Conservation (phyloP, 2,797 vertebrate species). For the Aphelocoma californica region DNA sequence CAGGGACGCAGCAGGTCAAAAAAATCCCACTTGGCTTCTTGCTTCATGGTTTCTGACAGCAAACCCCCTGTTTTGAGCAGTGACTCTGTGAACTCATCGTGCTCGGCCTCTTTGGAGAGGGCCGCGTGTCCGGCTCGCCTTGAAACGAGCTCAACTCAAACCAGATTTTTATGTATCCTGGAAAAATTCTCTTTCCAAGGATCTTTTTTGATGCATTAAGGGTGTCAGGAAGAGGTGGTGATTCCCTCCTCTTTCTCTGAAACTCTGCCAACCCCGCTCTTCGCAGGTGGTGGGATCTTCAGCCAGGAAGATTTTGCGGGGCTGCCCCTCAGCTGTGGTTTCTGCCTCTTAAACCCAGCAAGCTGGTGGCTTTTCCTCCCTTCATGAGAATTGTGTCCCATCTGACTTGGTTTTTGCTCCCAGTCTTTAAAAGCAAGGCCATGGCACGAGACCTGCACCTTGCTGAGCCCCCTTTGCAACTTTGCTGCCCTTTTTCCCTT, state of each 20-base stretch:
- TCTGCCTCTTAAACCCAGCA: background rate
- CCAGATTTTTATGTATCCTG: background rate
- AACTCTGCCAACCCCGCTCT: background rate
- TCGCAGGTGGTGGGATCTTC: background rate
- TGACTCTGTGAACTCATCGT: background rate
- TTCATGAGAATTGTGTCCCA: background rate
- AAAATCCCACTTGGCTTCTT: constrained; percentile 6
- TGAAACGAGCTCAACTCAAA: background rate
- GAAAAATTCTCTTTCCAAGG: background rate
- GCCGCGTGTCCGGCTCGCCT: background rate
- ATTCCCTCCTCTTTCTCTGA: background rate
- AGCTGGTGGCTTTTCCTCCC: background rate
- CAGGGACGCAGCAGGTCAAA: background rate
- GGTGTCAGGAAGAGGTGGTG: background rate
- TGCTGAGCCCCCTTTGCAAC: background rate
- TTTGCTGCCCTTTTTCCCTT: background rate
- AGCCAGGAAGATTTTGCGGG: rapidly evolving
- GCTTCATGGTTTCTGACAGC: background rate
- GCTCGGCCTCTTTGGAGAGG: background rate
- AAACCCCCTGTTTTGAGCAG: background rate
- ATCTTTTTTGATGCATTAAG: background rate
- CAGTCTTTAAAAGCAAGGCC: background rate
- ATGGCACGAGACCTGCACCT: background rate
- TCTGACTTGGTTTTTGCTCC: background rate
- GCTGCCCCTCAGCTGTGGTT: background rate